Percentiles rank a stretch among this genome's conserved stretches.
These are phyloP conservation scores for Pterostichus madidus DNA, from an alignment of 2,888 invertebrate species.

Conservation along the genomic window DNA sequence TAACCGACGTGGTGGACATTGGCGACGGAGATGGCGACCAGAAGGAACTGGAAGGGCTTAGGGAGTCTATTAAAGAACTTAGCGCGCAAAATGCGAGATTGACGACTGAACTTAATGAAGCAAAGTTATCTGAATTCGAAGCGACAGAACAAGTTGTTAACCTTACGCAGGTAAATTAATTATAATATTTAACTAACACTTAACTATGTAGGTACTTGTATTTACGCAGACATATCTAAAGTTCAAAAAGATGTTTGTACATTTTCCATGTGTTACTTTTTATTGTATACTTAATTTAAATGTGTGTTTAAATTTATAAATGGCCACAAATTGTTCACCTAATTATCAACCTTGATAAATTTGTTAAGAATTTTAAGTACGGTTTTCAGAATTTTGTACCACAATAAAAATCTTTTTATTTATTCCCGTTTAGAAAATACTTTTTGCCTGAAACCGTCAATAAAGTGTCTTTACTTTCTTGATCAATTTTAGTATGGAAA, in stretches of 20 bases:
- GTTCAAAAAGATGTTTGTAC: not conserved
- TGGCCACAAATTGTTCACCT: no score
- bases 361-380: no score
- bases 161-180: slow-evolving; percentile 78
- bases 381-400: no score
- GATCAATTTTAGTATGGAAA: no score
- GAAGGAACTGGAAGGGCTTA: slow-evolving; percentile 84
- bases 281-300: not conserved
- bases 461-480: no score
- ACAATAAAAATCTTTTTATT: no score
- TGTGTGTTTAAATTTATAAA: no score
- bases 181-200: slow-evolving; percentile 6
- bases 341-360: no score
- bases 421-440: no score
- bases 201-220: not conserved
- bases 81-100: slow-evolving; percentile 83
- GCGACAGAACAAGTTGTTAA: slow-evolving; percentile 83
- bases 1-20: slow-evolving; percentile 79
- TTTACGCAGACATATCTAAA: not conserved
- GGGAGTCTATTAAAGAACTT: slow-evolving; percentile 83
- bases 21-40: slow-evolving; percentile 79
- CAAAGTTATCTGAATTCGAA: slow-evolving; percentile 85
- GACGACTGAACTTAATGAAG: slow-evolving; percentile 83
- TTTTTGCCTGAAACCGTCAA: no score
- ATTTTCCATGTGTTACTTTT: not conserved